A percentile compares a stretch with the other conserved stretches of the same genome.
phyloP scores from a whole-genome alignment of 1,140 invertebrate genomes.

The Myzus persicae region DNA sequence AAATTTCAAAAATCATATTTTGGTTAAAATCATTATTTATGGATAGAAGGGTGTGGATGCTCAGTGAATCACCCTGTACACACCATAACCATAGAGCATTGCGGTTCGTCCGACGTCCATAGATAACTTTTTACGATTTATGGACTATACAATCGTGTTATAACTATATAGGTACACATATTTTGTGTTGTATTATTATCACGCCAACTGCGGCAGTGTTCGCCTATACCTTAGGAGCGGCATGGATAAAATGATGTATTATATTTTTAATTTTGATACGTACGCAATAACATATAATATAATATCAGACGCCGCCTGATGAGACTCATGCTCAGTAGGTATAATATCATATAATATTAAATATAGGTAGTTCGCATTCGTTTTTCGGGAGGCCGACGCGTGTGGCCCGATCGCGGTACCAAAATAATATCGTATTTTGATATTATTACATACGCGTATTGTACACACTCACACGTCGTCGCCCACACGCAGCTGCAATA shows the following conservation, averaged over 20 bases:
- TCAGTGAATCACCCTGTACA: not conserved
- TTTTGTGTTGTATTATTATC: not conserved
- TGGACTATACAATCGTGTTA: not conserved
- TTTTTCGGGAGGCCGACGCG: constrained; percentile 6
- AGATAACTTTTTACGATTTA: not conserved
- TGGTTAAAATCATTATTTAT: not conserved
- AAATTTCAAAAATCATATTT: not conserved
- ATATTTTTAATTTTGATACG: not conserved
- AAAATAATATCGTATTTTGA: not conserved
- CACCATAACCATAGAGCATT: not conserved
- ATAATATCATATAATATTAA: not conserved
- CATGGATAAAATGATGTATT: not conserved
- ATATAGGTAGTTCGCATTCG: not conserved
- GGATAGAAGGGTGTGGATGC: not conserved
- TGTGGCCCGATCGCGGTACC: not conserved
- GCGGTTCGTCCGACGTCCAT: not conserved
- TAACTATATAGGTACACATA: not conserved
- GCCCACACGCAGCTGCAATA: not conserved
- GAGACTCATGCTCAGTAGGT: not conserved
- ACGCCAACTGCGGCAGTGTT: not conserved
- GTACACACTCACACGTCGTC: too few species aligned
- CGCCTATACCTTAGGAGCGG: not conserved
- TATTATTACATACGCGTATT: not conserved
- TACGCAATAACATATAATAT: too few species aligned
- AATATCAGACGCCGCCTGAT: too few species aligned